A percentile compares a stretch with the other conserved stretches of the same genome.
Evolutionary conservation across 1,140 invertebrate species (phyloP).

Genomic region (Apis florea): DNA sequence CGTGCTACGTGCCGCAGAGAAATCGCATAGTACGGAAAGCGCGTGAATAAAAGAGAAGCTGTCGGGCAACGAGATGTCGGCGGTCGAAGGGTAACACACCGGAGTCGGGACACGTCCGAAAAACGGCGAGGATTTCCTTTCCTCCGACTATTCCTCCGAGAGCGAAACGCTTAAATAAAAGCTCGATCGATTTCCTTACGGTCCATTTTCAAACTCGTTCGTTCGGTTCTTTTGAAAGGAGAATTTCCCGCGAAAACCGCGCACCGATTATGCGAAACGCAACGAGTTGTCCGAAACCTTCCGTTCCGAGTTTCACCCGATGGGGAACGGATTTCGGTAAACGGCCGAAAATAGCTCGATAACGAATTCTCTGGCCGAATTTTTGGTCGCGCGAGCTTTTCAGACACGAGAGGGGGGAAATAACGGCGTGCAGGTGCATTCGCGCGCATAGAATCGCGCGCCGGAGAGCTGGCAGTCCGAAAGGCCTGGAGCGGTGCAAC

Average conservation of each 20-base stretch:
- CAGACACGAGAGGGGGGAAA: slow-evolving; percentile 48
- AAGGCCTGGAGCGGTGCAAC: slow-evolving; percentile 31
- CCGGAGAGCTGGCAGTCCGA: slow-evolving; percentile 10
- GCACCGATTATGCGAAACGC: slow-evolving; percentile 37
- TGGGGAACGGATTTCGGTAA: slow-evolving; percentile 46
- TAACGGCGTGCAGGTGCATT: slow-evolving; percentile 59
- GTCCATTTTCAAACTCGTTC: not conserved
- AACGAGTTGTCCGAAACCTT: slow-evolving; percentile 43
- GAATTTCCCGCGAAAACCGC: slow-evolving; percentile 24
- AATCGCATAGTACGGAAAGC: slow-evolving; percentile 49
- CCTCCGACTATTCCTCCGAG: too few relatives aligned
- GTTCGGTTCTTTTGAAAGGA: too few relatives aligned
- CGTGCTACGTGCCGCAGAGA: slow-evolving; percentile 26
- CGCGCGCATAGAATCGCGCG: slow-evolving; percentile 40
- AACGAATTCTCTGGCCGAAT: slow-evolving; percentile 44
- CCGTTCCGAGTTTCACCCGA: slow-evolving; percentile 35
- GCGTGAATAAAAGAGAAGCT: slow-evolving; percentile 63
- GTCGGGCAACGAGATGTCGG: slow-evolving; percentile 22
- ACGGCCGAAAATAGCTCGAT: slow-evolving; percentile 48
- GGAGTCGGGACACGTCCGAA: too few relatives aligned
- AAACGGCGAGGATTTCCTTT: not conserved
- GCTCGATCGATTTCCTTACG: not conserved
- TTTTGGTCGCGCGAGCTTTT: slow-evolving; percentile 45
- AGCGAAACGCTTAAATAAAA: too few relatives aligned
- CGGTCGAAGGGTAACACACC: not conserved